phyloP scores from a whole-genome alignment of 2,888 invertebrate genomes.

The Chalcis sispes region DNA sequence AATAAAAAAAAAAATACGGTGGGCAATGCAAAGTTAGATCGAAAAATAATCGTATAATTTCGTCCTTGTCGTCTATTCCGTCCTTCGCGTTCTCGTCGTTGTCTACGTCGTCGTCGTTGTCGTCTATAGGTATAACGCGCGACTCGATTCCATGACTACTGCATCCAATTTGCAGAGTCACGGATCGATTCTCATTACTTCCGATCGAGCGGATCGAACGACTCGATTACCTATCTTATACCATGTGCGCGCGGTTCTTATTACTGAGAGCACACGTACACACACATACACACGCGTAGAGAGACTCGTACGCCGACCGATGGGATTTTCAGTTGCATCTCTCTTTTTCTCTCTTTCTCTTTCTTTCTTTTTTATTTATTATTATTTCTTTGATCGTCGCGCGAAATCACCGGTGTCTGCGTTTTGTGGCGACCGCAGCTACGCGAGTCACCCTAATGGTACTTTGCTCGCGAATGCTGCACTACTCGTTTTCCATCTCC shows the following conservation, averaged over 20 bases:
- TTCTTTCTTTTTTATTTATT: conserved; percentile 9
- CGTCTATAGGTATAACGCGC: conserved; percentile 3
- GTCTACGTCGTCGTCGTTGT: conserved; percentile 11
- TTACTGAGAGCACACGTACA: conserved; percentile 19
- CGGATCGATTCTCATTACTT: conserved; percentile 58
- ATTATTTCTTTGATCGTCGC: conserved; percentile 44
- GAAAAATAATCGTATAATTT: conserved; percentile 15
- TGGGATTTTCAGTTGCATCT: conserved; percentile 54
- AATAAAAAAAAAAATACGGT: too few relatives aligned
- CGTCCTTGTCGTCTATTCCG: neutral
- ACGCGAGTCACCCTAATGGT: conserved; percentile 52
- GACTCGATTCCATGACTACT: conserved; percentile 34
- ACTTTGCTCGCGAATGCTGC: conserved; percentile 32
- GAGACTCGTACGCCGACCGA: neutral
- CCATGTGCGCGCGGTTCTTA: conserved; percentile 46
- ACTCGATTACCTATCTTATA: conserved; percentile 57
- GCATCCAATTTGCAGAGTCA: conserved; percentile 59
- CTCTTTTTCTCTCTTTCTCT: conserved; percentile 19
- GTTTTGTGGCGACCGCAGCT: neutral
- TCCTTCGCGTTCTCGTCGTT: neutral
- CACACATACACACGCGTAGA: conserved; percentile 8
- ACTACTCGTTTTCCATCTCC: too few relatives aligned
- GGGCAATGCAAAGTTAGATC: neutral
- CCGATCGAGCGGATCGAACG: conserved; percentile 57
- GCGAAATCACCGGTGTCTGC: conserved; percentile 55